Base-by-base conservation (phyloP, 2,113 vertebrate genomes). In the Hippoglossus stenolepis region DNA sequence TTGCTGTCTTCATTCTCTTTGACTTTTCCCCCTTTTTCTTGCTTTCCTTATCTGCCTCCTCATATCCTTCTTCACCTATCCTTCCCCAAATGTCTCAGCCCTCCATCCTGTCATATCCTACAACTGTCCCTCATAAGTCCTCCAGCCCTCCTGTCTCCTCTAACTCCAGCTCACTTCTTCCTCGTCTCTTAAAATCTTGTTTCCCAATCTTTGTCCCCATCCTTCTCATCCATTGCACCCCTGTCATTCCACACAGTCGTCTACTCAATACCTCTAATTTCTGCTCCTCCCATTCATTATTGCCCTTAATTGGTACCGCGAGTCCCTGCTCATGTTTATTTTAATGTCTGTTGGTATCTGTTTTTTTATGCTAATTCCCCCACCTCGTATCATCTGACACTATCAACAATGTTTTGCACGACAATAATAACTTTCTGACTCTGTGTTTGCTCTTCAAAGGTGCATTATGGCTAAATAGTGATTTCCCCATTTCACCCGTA, bases 261-360 rank as follows among this genome's bases (percentile, higher is more conserved):
- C 38, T 43, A 82, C 82, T 88, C 90, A 75, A 81, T 85, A 78
- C 85, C 73, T 87, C 21, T 56, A 75, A 80, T 80, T 77, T 76
- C 7, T 62, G 31, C 75, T 53, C 53, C 61, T 59, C 74, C 73
- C 35, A 57, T 85, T 83, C 35, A 80, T 62, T 61, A 57, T 72
- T 56, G 54, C 38, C 63, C 28, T 47, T 70, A 72, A 84, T 77
- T 58, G 31, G 26, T 31, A 24, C 20, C n/a, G 28, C 2, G 15
- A 80, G 60, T 9, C 54, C 64, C 65, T 54, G 38, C 54, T 77
- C 53, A 65, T 81, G 69, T 83, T 74, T 83, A 70, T 75, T 70
- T 77, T 47, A 47, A 38, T 9, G 35, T 9, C 9, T 38, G 1
- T 38, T 38, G 35, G 35, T 38, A 38, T 38, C 8, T 2, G 8